A percentile compares a stretch with the other conserved stretches of the same genome.
Conservation (phyloP, 1,140 invertebrate species). For the Ridgeia piscesae region DNA sequence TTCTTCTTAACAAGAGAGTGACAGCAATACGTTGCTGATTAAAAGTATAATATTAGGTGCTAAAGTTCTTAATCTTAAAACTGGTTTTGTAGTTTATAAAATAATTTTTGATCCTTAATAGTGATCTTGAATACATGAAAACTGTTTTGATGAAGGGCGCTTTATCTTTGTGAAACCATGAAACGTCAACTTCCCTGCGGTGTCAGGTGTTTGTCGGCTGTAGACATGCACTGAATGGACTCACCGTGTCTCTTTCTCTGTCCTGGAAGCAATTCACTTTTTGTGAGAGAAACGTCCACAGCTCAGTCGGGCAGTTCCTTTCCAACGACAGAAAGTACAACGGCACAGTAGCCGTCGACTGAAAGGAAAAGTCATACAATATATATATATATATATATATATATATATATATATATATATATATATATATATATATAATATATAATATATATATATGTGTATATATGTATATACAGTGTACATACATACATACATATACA, state of each 20-base stretch:
- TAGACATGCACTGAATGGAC: no score
- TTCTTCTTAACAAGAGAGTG: neutral
- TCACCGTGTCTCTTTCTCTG: constrained; percentile 37
- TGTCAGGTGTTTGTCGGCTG: no score
- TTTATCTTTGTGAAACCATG: no score
- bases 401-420: constrained; percentile 18
- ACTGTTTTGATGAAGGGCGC: no score
- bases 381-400: constrained; percentile 33
- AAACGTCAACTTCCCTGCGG: no score
- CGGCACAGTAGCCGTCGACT: constrained; percentile 34
- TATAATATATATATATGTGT: neutral
- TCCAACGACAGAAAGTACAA: constrained; percentile 42
- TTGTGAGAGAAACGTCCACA: constrained; percentile 40
- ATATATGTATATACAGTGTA: no score
- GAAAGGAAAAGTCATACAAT: neutral
- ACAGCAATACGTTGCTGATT: neutral
- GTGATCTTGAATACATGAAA: no score
- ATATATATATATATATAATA: neutral
- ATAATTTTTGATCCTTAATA: no score
- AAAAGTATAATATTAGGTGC: no score
- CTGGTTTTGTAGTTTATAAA: no score
- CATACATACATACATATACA: neutral
- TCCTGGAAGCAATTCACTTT: constrained; percentile 36
- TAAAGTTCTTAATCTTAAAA: no score
- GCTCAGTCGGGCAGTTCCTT: constrained; percentile 36